These are phyloP conservation scores for Cheilosia variabilis DNA, from an alignment of 2,888 invertebrate species.

Conservation along the genomic window DNA sequence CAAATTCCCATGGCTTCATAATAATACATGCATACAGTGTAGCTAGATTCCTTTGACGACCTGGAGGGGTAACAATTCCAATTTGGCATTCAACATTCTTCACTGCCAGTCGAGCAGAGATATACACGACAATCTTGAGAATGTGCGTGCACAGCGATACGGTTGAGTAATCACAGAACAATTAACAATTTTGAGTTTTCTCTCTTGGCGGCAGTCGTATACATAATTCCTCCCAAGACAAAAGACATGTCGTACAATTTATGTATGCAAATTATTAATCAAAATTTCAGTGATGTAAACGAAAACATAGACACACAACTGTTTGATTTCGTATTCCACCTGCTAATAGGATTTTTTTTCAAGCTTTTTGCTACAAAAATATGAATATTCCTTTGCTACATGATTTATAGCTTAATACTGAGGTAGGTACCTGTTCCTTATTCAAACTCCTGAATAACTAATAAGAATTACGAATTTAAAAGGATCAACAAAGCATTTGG, in stretches of 20 bases:
- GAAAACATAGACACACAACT: background rate
- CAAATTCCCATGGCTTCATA: no score
- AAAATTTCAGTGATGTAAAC: background rate
- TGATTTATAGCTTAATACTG: no score
- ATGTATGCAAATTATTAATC: background rate
- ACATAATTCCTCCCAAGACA: background rate
- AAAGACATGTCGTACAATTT: background rate
- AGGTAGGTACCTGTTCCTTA: no score
- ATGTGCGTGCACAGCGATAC: background rate
- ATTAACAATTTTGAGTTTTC: background rate
- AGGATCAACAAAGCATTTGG: no score
- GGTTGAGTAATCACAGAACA: constrained; percentile 4
- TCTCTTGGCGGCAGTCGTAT: background rate
- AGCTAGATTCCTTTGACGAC: background rate
- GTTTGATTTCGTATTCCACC: constrained; percentile 1
- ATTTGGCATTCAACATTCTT: background rate
- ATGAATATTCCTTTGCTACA: background rate
- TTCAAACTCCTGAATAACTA: no score
- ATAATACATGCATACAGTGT: background rate
- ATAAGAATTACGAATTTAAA: no score
- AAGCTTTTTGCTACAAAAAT: background rate
- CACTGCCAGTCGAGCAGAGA: background rate
- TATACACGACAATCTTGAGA: background rate
- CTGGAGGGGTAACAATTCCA: background rate
- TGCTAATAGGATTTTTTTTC: constrained; percentile 1